These are phyloP conservation scores for Hylomyscus alleni DNA, from an alignment of 2,797 vertebrate genomes.

Conservation along the genomic window DNA sequence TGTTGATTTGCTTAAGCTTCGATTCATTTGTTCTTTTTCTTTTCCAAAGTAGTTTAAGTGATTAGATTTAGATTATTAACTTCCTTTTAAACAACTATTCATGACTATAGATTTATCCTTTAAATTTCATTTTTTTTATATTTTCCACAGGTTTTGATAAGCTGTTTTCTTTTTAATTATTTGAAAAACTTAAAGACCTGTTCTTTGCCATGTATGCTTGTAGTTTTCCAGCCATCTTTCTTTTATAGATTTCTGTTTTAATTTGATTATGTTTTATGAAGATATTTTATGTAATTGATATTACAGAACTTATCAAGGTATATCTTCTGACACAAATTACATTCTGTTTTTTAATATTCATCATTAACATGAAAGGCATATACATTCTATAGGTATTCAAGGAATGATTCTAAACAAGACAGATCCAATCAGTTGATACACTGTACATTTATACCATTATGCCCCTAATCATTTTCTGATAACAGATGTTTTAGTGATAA, in stretches of 20 bases:
- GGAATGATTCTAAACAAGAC: background rate
- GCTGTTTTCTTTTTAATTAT: background rate
- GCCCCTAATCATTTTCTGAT: background rate
- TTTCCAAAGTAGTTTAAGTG: background rate
- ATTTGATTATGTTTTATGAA: background rate
- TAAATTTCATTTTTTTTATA: background rate
- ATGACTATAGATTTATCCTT: background rate
- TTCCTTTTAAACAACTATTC: background rate
- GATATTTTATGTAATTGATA: background rate
- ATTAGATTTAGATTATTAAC: background rate
- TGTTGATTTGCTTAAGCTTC: background rate
- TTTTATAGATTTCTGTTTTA: conserved; percentile 10
- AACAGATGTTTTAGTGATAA: background rate
- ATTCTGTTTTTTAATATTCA: background rate
- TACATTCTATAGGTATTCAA: no score
- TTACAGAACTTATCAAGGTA: background rate
- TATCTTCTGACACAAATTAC: background rate
- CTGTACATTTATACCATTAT: background rate
- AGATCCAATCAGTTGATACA: background rate
- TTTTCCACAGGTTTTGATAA: background rate
- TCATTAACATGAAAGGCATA: background rate
- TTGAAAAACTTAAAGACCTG: background rate
- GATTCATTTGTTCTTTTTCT: background rate
- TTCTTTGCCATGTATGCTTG: background rate
- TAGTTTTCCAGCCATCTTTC: background rate